Percentiles rank a stretch among this genome's conserved stretches.
These are phyloP conservation scores for Trissolcus basalis DNA, from an alignment of 1,140 invertebrate species.

Conservation along the genomic window DNA sequence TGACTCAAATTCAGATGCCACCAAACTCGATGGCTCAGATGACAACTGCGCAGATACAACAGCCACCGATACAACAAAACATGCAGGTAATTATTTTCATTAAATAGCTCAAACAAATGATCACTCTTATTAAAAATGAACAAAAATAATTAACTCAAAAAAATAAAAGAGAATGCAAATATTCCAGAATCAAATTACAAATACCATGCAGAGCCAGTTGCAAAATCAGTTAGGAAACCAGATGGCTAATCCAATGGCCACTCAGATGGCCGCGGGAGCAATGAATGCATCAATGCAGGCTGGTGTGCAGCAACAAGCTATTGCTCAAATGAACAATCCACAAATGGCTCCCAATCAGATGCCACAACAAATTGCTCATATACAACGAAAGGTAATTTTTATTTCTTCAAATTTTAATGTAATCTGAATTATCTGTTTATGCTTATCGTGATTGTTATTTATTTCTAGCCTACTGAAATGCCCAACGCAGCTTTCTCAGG, in stretches of 20 bases:
- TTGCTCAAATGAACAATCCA: constrained; percentile 75
- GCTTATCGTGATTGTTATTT: not conserved
- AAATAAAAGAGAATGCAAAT: no score
- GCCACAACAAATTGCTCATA: constrained; percentile 76
- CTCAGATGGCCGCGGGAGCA: constrained; percentile 51
- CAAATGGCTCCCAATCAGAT: constrained; percentile 78
- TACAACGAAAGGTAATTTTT: constrained; percentile 71
- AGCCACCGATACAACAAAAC: constrained; percentile 70
- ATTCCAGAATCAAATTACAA: constrained; percentile 72
- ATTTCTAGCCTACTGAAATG: constrained; percentile 69
- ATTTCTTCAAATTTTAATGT: no score
- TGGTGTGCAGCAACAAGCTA: constrained; percentile 70
- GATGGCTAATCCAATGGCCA: constrained; percentile 68
- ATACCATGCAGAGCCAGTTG: constrained; percentile 69
- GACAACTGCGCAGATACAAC: constrained; percentile 65
- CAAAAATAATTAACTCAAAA: no score
- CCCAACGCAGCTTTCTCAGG: constrained; percentile 75
- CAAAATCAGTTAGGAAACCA: constrained; percentile 72
- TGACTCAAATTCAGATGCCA: constrained; percentile 68
- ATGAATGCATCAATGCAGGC: constrained; percentile 72
- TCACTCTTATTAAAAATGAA: no score
- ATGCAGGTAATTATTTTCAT: no score
- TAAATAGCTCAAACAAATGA: no score
- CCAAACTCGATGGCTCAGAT: constrained; percentile 67
- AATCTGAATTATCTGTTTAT: constrained; percentile 7